Percentiles rank a stretch among this genome's conserved stretches.
These are phyloP conservation scores for Harpagoxenus sublaevis DNA, from an alignment of 2,888 invertebrate genomes.

Conservation along the genomic window DNA sequence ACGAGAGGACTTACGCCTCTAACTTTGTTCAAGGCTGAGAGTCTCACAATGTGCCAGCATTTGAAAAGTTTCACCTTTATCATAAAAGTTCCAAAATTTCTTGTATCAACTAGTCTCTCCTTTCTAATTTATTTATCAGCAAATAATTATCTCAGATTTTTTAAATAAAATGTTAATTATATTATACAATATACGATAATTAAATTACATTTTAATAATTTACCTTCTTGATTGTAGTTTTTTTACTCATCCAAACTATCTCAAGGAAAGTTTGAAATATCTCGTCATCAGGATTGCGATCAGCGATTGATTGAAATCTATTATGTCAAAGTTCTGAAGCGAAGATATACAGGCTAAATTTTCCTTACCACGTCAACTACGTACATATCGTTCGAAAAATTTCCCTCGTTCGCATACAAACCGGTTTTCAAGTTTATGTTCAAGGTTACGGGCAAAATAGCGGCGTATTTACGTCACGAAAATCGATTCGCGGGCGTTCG, in stretches of 20 bases:
- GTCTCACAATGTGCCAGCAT: not conserved
- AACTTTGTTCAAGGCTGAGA: slow-evolving; percentile 34
- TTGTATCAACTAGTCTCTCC: not conserved
- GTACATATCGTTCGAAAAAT: not conserved
- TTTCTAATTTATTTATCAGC: slow-evolving; percentile 7
- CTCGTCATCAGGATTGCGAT: not conserved
- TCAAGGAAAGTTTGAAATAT: not conserved
- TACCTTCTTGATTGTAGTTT: not conserved
- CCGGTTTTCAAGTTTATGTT: slow-evolving; percentile 45
- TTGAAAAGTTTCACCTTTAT: slow-evolving; percentile 11
- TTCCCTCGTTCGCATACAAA: not conserved
- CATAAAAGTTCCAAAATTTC: not conserved
- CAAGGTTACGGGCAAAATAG: slow-evolving; percentile 34
- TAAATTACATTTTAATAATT: not conserved
- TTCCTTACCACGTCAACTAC: not conserved
- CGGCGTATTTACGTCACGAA: slow-evolving; percentile 43
- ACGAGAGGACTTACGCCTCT: slow-evolving; percentile 5
- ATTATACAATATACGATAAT: not conserved
- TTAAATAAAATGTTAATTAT: not conserved
- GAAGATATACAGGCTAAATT: not conserved
- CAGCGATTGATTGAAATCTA: not conserved
- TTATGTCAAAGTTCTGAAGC: not conserved
- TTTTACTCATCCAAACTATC: not conserved
- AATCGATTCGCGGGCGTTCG: slow-evolving; percentile 46
- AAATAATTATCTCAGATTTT: not conserved